Conservation (phyloP, 2,888 invertebrate species). For the Polymixis flavicincta region DNA sequence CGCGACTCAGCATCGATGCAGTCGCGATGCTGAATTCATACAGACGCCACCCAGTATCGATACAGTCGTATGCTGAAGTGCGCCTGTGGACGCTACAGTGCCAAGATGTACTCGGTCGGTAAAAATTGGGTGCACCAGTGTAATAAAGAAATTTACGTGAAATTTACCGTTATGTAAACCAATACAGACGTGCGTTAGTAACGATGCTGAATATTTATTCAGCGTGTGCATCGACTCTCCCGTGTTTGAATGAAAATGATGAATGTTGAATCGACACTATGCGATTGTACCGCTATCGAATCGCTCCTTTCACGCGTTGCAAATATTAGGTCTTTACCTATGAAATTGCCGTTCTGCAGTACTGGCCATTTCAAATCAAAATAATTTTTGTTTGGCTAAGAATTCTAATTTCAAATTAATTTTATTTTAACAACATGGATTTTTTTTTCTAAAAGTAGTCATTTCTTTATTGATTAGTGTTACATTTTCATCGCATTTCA, state of each 20-base stretch:
- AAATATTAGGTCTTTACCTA: too few relatives aligned
- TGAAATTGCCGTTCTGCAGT: too few relatives aligned
- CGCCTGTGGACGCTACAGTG: background rate
- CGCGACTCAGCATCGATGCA: background rate
- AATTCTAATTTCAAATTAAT: too few relatives aligned
- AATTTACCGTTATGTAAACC: background rate
- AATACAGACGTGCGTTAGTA: background rate
- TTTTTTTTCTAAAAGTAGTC: too few relatives aligned
- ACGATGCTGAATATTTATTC: background rate
- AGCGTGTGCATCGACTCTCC: background rate
- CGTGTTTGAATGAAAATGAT: background rate
- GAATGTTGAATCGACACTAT: background rate
- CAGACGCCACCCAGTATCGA: background rate
- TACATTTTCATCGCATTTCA: too few relatives aligned
- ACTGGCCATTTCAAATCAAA: too few relatives aligned
- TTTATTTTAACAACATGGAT: too few relatives aligned
- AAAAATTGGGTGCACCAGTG: background rate
- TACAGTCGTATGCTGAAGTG: background rate
- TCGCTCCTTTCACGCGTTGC: background rate
- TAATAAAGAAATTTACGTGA: background rate
- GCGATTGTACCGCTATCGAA: background rate
- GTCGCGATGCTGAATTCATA: background rate
- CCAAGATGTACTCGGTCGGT: background rate
- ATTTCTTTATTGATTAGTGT: too few relatives aligned
- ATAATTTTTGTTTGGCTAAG: too few relatives aligned